Evolutionary conservation across 2,888 invertebrate genomes (phyloP).

Genomic region (Leptinotarsa tumamoca): DNA sequence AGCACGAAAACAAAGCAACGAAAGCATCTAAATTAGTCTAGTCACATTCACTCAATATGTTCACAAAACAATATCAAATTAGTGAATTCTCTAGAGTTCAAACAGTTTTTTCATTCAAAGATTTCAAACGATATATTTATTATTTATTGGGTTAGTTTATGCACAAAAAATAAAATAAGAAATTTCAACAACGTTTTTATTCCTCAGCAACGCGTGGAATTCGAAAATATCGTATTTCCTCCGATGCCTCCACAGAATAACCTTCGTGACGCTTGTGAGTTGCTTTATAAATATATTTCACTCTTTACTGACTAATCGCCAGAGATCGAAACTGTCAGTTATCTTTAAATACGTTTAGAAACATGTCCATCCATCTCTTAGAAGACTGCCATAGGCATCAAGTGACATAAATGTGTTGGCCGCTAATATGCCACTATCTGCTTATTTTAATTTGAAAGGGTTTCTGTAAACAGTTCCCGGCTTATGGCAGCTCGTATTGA

Average conservation of each 20-base stretch:
- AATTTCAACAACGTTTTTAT: no score
- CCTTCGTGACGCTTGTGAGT: constrained; percentile 10
- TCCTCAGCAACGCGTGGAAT: not conserved
- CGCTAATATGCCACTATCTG: constrained; percentile 43
- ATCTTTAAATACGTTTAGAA: constrained; percentile 55
- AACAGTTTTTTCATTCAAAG: no score
- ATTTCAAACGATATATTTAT: no score
- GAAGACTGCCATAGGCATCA: constrained; percentile 41
- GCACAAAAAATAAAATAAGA: no score
- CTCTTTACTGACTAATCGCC: constrained; percentile 49
- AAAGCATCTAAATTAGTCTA: no score
- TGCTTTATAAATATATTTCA: constrained; percentile 46
- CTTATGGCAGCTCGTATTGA: not conserved
- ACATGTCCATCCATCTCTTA: constrained; percentile 51
- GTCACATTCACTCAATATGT: no score
- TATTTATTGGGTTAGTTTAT: no score
- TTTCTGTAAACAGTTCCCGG: constrained; percentile 32
- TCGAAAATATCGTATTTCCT: not conserved
- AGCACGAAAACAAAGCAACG: no score
- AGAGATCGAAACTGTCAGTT: constrained; percentile 54
- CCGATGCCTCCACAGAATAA: not conserved
- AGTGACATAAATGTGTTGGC: constrained; percentile 49
- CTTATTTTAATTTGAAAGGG: constrained; percentile 35
- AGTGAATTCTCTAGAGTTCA: no score
- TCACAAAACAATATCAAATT: no score